These are phyloP conservation scores for Phoxinus phoxinus DNA, from an alignment of 2,113 vertebrate species.

Conservation along the genomic window DNA sequence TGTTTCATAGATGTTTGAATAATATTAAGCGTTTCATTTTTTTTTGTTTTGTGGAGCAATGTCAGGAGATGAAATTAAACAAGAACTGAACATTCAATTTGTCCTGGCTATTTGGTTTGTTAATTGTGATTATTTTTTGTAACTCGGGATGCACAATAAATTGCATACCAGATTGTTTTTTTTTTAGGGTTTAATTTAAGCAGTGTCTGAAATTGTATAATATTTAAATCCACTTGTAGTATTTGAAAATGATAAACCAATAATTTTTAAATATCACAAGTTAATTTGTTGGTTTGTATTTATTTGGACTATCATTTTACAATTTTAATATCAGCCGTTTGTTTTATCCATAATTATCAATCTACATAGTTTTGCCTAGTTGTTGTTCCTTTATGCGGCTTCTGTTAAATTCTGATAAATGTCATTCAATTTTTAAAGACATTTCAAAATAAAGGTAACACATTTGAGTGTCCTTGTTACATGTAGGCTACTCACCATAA, in stretches of 20 bases:
- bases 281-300: background rate
- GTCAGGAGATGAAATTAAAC: constrained; percentile 61
- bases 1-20: constrained; percentile 66
- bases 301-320: background rate
- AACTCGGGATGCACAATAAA: background rate
- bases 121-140: background rate
- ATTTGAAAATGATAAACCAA: background rate
- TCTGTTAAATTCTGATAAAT: background rate
- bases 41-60: constrained; percentile 57
- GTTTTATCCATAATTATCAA: background rate
- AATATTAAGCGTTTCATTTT: constrained; percentile 58
- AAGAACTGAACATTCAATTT: constrained; percentile 22
- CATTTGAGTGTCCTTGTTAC: no score
- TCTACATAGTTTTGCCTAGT: background rate
- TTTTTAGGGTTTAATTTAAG: no score
- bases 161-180: no score
- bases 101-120: background rate
- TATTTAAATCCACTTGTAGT: background rate
- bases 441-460: no score
- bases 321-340: background rate
- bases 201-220: no score
- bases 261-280: background rate
- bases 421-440: background rate
- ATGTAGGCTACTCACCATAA: no score
- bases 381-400: background rate